These are phyloP conservation scores for Ctenosaura bakeri DNA, from an alignment of 2,797 vertebrate species.

Conservation along the genomic window DNA sequence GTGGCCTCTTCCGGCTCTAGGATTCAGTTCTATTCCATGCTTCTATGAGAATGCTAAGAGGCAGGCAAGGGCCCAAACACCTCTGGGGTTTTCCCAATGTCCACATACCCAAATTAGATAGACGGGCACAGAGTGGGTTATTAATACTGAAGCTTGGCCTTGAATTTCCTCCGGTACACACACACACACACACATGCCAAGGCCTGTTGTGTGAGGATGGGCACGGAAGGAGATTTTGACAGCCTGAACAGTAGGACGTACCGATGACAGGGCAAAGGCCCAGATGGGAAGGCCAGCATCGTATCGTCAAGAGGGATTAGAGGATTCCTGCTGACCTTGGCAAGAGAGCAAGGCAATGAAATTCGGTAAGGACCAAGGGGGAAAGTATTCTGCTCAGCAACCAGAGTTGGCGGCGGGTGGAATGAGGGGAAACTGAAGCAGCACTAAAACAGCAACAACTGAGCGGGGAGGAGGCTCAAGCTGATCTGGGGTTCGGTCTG, in stretches of 20 bases:
- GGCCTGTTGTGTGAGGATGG: background rate
- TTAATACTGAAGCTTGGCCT: background rate
- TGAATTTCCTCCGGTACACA: background rate
- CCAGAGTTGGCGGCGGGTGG: background rate
- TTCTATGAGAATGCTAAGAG: too few relatives aligned
- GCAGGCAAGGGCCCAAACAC: background rate
- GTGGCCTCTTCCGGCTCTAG: too few relatives aligned
- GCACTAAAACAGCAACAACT: background rate
- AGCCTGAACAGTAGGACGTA: background rate
- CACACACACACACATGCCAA: too few relatives aligned
- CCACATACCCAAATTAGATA: background rate
- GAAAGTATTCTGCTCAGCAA: background rate
- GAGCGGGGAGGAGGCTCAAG: too few relatives aligned
- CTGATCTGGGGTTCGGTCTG: too few relatives aligned
- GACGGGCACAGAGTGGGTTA: background rate
- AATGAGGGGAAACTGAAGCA: background rate
- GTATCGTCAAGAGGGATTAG: background rate
- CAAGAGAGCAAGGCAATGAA: background rate
- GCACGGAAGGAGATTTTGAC: background rate
- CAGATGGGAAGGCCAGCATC: background rate
- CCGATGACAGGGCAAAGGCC: background rate
- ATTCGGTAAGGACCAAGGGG: conserved; percentile 4
- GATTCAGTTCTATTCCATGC: too few relatives aligned
- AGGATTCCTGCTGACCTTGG: background rate
- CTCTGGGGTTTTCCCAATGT: background rate